phyloP scores from a whole-genome alignment of 2,797 vertebrate species.

The Neosilurus mollespiculum region DNA sequence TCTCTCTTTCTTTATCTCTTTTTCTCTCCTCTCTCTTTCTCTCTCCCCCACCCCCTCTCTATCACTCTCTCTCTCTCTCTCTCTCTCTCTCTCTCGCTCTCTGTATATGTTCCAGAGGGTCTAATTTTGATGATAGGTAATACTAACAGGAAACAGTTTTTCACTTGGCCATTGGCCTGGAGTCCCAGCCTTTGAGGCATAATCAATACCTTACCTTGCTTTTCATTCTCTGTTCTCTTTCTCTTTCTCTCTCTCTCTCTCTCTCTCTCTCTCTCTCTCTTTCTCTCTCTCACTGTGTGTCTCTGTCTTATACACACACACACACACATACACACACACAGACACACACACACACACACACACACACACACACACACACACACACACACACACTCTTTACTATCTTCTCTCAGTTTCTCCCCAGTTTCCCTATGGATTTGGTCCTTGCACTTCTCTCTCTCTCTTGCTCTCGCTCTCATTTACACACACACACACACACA shows the following conservation, averaged over 20 bases:
- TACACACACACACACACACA: neutral
- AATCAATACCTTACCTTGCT: neutral
- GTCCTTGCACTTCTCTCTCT: slow-evolving; percentile 6
- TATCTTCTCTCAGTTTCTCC: slow-evolving; percentile 3
- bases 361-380: too few relatives aligned
- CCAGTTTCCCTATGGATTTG: slow-evolving; percentile 11
- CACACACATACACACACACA: too few relatives aligned
- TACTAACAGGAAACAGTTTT: slow-evolving; percentile 42
- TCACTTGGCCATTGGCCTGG: slow-evolving; percentile 6
- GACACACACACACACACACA: too few relatives aligned
- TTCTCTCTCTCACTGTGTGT: too few relatives aligned
- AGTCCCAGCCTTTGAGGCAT: slow-evolving; percentile 2
- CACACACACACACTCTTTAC: neutral
- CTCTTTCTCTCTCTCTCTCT: slow-evolving; percentile 3
- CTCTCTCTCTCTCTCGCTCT: too few relatives aligned
- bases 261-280: slow-evolving; percentile 10
- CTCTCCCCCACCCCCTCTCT: too few relatives aligned
- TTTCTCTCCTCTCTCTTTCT: too few relatives aligned
- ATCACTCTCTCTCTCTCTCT: too few relatives aligned
- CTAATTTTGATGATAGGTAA: slow-evolving; percentile 43
- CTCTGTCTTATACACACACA: too few relatives aligned
- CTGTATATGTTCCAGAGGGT: too few relatives aligned
- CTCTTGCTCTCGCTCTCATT: slow-evolving; percentile 5
- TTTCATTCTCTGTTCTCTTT: neutral
- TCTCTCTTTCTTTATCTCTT: too few relatives aligned